Conservation (phyloP, 2,797 vertebrate genomes). For the Gobio occitaniae region DNA sequence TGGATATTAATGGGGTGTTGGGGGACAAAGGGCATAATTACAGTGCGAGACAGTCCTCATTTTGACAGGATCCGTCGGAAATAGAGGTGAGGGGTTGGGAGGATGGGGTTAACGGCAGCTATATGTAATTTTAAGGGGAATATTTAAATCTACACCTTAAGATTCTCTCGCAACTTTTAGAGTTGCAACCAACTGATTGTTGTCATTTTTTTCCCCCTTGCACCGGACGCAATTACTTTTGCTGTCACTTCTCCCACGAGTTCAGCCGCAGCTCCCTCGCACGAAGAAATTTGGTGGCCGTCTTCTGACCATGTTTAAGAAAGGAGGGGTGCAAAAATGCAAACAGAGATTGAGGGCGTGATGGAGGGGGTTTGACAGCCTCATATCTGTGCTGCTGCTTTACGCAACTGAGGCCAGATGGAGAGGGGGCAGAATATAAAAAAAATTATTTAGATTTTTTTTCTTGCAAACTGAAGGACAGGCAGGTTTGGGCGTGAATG, state of each 20-base stretch:
- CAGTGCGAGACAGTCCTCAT: background rate
- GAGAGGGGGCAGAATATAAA: background rate
- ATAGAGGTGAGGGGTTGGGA: background rate
- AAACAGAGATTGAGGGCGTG: conserved; percentile 23
- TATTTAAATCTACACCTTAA: conserved; percentile 10
- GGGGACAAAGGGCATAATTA: conserved; percentile 24
- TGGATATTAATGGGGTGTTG: conserved; percentile 25
- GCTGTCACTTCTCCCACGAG: conserved; percentile 37
- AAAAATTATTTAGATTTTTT: background rate
- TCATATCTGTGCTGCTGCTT: conserved; percentile 34
- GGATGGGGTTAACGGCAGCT: background rate
- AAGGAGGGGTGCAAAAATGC: conserved; percentile 18
- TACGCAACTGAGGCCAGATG: conserved; percentile 7
- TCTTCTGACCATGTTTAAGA: conserved; percentile 23
- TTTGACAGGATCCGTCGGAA: background rate
- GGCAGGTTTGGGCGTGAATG: conserved; percentile 52
- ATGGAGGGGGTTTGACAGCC: conserved; percentile 43
- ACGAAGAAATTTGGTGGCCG: conserved; percentile 6
- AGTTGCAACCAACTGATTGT: background rate
- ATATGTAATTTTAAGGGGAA: conserved; percentile 1
- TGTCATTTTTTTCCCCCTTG: conserved; percentile 2
- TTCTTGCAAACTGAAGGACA: conserved; percentile 36
- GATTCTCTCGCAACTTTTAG: conserved; percentile 29
- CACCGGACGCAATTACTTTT: conserved; percentile 44
- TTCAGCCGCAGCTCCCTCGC: conserved; percentile 17